A percentile compares a stretch with the other conserved stretches of the same genome.
Evolutionary conservation across 2,113 vertebrate genomes (phyloP).

Genomic region (Canis aureus): DNA sequence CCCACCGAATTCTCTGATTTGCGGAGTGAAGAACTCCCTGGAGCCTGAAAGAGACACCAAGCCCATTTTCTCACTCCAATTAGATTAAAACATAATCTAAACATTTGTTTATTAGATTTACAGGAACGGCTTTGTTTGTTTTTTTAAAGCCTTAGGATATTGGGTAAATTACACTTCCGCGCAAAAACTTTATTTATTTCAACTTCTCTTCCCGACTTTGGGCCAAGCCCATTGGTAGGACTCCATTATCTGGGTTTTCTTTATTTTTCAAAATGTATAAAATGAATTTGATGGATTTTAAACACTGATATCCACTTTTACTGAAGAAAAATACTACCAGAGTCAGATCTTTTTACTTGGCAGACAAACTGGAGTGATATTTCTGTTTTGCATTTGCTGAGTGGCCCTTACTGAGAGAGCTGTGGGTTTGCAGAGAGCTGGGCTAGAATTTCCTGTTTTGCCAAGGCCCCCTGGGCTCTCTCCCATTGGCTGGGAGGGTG

Average conservation of each 20-base stretch:
- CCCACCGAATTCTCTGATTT: neutral
- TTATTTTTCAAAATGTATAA: neutral
- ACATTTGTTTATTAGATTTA: neutral
- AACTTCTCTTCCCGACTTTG: neutral
- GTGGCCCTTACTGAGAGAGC: neutral
- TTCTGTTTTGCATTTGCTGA: neutral
- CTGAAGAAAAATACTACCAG: neutral
- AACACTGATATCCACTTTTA: neutral
- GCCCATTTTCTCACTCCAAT: neutral
- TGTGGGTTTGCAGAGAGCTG: neutral
- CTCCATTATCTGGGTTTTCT: neutral
- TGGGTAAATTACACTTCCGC: neutral
- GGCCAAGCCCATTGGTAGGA: neutral
- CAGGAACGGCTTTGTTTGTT: neutral
- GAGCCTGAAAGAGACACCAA: neutral
- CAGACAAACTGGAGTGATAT: neutral
- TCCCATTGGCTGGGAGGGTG: accelerated
- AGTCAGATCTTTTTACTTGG: neutral
- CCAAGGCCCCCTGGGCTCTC: neutral
- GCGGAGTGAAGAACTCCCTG: neutral
- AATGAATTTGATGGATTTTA: neutral
- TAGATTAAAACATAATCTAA: neutral
- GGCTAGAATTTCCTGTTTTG: neutral
- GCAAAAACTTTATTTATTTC: neutral
- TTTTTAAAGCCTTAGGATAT: neutral